Evolutionary conservation across 2,113 vertebrate species (phyloP), one percentile per base, ranked within the genome.

Genomic region (Nycticorax nycticorax): DNA sequence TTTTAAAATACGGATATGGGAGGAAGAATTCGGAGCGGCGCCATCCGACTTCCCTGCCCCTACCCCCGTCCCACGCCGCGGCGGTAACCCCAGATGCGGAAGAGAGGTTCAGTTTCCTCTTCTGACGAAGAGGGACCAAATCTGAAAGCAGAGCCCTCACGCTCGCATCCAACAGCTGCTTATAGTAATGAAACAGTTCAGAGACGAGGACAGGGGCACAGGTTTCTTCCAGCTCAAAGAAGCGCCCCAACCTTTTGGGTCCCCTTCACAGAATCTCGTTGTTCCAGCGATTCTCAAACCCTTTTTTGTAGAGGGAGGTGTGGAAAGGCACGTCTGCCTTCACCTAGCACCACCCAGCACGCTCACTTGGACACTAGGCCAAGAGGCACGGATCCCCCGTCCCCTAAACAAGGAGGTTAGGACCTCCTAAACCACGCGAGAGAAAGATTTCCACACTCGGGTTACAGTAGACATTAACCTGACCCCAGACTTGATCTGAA

Each of bases 101-200:
- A 69, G 48, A 92, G 48, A 77, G 16, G 18, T 47, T 91, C 56
- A 5, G 56, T 81, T 96, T 86, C 94, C 86, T 91, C 56, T 92
- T 89, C 63, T 81, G 77, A 66, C 47, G 81, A 47, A 78, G 60
- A 59, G 7, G 47, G 43, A 71, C 81, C 64, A 71, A 74, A 89
- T 69, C 55, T 87, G 64, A 87, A 74, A 74, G 68, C 55, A 77
- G 55, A 92, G 79, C 39, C 57, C 47, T 63, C 50, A 33, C 2
- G 2, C 79, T 66, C 23, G 48, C 28, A 74, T n/a, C 47, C 55
- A 69, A 9, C 63, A 77, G 67, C 41, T 91, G 62, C 10, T 83
- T 11, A 45, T 1, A 76, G 75, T 26, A 74, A 32, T 59, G 57
- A 67, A 80, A 76, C 5, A 19, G 48, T 14, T 56, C 64, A 50